These are phyloP conservation scores for Rhynchomys soricoides DNA, from an alignment of 2,113 vertebrate genomes.

Conservation along the genomic window DNA sequence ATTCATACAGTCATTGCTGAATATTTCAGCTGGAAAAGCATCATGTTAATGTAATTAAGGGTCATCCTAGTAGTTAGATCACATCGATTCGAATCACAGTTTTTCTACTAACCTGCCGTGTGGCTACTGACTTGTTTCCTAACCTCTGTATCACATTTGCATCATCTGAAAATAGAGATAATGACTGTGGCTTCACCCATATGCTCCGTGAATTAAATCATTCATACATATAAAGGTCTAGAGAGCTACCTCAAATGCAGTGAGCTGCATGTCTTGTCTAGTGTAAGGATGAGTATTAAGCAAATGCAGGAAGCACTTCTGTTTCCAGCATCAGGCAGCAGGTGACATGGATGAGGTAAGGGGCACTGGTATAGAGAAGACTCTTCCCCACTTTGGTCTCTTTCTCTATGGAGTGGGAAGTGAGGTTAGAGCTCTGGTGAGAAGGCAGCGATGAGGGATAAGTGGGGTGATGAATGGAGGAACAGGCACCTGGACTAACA, in stretches of 20 bases:
- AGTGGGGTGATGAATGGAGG: neutral
- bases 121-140: neutral
- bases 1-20: neutral
- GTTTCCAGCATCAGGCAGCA: neutral
- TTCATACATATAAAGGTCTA: neutral
- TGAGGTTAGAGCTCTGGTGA: neutral
- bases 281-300: neutral
- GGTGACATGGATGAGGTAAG: neutral
- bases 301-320: neutral
- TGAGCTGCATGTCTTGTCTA: neutral
- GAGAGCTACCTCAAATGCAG: neutral
- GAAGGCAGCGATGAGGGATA: neutral
- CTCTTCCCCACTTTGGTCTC: neutral
- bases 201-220: neutral
- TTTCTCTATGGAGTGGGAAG: neutral
- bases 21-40: neutral
- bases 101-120: neutral
- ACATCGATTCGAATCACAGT: neutral
- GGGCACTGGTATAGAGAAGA: neutral
- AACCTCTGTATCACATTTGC: neutral
- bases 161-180: slow-evolving; percentile 20
- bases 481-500: neutral
- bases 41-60: neutral
- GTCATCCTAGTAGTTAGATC: neutral
- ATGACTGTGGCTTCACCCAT: neutral